A percentile compares a stretch with the other conserved stretches of the same genome.
These are phyloP conservation scores for Asbolus verrucosus DNA, from an alignment of 1,140 invertebrate species.

Conservation along the genomic window DNA sequence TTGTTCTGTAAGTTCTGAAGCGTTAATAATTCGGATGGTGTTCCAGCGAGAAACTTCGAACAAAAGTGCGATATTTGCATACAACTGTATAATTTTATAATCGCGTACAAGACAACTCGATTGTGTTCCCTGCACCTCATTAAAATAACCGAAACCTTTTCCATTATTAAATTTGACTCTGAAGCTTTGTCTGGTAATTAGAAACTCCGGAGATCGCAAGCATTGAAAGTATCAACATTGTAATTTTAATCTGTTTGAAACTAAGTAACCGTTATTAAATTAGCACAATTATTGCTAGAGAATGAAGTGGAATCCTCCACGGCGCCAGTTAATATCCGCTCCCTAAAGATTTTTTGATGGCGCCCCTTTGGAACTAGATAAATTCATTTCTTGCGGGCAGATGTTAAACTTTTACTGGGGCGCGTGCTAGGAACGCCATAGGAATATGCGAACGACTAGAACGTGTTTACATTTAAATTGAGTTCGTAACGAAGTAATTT, in stretches of 20 bases:
- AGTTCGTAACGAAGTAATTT: constrained; percentile 34
- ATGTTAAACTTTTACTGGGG: constrained; percentile 28
- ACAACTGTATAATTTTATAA: no score
- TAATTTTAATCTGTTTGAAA: constrained; percentile 32
- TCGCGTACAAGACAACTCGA: no score
- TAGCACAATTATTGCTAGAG: constrained; percentile 19
- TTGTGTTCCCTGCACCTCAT: neutral
- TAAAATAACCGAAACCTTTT: constrained; percentile 4
- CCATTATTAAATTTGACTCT: constrained; percentile 15
- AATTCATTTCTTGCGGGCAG: neutral
- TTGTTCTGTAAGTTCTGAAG: no score
- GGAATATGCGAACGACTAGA: neutral
- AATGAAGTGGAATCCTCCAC: no score
- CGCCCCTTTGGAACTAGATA: neutral
- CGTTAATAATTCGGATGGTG: no score
- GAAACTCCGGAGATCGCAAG: constrained; percentile 15
- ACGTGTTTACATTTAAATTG: constrained; percentile 31
- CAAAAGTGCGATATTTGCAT: no score
- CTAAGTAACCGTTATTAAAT: constrained; percentile 33
- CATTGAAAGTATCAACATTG: constrained; percentile 15
- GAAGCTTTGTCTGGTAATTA: constrained; percentile 33
- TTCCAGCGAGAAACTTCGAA: no score
- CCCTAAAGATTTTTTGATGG: neutral
- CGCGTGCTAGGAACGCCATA: neutral
- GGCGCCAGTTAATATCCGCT: neutral